These are phyloP conservation scores for Probosciger aterrimus DNA, from an alignment of 2,113 vertebrate genomes.

Conservation along the genomic window DNA sequence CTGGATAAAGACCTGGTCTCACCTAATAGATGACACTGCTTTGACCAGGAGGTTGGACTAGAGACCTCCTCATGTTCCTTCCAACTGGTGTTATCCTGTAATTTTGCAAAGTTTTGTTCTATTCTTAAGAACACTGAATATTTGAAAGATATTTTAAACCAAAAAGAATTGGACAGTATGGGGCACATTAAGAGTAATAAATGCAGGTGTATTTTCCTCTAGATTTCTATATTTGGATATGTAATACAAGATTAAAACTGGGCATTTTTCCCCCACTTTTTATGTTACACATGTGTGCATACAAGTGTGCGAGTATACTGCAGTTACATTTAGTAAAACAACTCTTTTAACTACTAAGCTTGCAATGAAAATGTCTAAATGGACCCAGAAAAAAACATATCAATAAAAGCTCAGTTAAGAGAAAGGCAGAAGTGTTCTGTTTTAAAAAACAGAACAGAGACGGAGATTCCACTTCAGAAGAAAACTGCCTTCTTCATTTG, in stretches of 20 bases:
- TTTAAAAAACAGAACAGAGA: background rate
- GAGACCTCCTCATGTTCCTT: background rate
- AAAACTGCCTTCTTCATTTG: background rate
- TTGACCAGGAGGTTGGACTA: background rate
- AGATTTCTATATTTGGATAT: background rate
- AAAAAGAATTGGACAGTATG: background rate
- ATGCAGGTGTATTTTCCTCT: background rate
- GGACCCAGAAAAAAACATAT: background rate
- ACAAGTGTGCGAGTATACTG: background rate
- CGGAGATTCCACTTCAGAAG: background rate
- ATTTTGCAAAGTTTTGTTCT: background rate
- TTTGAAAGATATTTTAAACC: background rate
- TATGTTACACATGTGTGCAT: background rate
- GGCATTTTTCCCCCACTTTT: background rate
- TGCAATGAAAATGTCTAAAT: background rate
- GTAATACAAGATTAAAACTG: background rate
- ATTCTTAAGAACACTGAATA: background rate
- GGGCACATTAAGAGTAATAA: background rate
- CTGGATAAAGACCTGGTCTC: background rate
- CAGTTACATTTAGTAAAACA: background rate
- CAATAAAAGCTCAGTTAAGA: background rate
- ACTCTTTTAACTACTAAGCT: background rate
- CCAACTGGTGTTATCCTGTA: background rate
- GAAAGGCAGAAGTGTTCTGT: background rate
- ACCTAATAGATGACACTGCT: background rate